Evolutionary conservation across 2,113 vertebrate species (phyloP), one percentile per base, ranked within the genome.

Genomic region (Guaruba guarouba): DNA sequence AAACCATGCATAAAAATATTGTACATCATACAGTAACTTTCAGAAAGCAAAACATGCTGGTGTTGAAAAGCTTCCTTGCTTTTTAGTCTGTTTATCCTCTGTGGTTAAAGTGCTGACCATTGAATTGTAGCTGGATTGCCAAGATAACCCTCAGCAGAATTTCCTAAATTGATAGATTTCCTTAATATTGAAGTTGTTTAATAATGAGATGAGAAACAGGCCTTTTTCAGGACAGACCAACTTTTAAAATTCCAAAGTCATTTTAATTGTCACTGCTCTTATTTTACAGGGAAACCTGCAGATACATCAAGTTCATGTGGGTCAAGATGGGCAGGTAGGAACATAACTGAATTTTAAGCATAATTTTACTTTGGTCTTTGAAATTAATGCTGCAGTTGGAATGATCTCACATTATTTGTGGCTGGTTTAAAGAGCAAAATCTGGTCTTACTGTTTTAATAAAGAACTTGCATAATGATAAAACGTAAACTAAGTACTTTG

Each of bases 251-350:
- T 33, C 44, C 37, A 22, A 6, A 1, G 18, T 48, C 3, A 22
- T 86, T 37, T 62, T 80, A 44, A 92, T 82, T 82, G 49, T 73
- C n/a, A 31, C 52, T 37, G 77, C 10, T 96, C 90, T 96, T 87
- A 6, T 91, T 95, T 95, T 97, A 37, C 97, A 99, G 99, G 99
- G 99, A 62, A 99, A 99, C 90, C 98, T 99, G 48, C 99, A 99
- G 98, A 99, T 99, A 66, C 99, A 99, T 96, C 99, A 99, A 86
- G 99, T 99, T 20, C 99, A 99, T 1, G 99, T 99, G 74, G 98
- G 99, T 16, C 99, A 99, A 87, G 99, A 99, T 6, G 99, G 99
- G 64, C 99, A 99, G 99, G 99, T 99, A 98, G 98, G 98, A 93
- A 25, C 43, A 59, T 7, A 5, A 10, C 41, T n/a, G 52, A 25